These are phyloP conservation scores for Dasyornis broadbenti DNA, from an alignment of 2,113 vertebrate genomes.

Conservation along the genomic window DNA sequence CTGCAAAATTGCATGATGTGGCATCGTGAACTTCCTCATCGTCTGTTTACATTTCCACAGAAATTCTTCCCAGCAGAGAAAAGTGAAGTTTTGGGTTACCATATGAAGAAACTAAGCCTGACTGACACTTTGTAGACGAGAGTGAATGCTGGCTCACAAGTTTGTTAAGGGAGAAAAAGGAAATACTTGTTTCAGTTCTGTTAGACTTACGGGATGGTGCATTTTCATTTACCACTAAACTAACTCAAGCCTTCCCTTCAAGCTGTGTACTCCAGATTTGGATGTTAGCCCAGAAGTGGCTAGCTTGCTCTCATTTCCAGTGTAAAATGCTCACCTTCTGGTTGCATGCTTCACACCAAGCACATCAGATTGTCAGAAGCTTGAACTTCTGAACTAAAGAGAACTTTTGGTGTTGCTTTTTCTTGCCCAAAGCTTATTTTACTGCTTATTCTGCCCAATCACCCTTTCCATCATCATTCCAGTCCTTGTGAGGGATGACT, in stretches of 20 bases:
- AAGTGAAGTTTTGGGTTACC: neutral
- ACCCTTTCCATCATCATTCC: neutral
- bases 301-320: neutral
- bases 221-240: neutral
- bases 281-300: neutral
- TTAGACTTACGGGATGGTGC: neutral
- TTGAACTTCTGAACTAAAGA: neutral
- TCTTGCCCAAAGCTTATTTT: neutral
- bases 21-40: slow-evolving; percentile 13
- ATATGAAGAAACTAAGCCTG: neutral
- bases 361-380: neutral
- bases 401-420: neutral
- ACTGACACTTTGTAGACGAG: neutral
- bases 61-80: slow-evolving; percentile 31
- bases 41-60: neutral
- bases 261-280: neutral
- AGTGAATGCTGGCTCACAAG: neutral
- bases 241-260: neutral
- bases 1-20: neutral
- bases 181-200: slow-evolving; percentile 29
- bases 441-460: neutral
- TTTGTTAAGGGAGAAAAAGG: neutral
- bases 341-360: neutral
- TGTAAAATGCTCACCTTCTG: neutral
- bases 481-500: neutral